phyloP scores from a whole-genome alignment of 2,797 vertebrate species.

The Mionectes olivaceus region DNA sequence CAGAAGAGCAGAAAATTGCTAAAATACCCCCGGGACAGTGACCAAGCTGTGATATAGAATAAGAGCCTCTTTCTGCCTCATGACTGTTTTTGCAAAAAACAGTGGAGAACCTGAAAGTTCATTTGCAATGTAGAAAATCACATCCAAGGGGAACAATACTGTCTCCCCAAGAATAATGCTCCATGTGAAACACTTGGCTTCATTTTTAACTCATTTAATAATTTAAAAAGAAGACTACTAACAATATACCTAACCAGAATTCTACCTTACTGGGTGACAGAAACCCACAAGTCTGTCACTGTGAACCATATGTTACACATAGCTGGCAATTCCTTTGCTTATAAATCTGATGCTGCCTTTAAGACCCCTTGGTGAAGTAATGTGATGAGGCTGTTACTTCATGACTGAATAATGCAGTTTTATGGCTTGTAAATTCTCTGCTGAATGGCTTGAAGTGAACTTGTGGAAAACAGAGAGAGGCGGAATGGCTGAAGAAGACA shows the following conservation, averaged over 20 bases:
- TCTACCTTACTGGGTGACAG: neutral
- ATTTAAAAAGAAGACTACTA: neutral
- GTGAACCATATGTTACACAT: neutral
- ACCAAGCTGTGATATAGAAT: neutral
- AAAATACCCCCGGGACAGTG: neutral
- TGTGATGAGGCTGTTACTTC: conserved; percentile 52
- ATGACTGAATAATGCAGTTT: conserved; percentile 49
- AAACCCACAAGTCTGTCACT: neutral
- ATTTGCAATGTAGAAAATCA: neutral
- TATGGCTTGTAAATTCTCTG: conserved; percentile 35
- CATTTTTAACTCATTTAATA: neutral
- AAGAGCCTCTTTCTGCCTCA: neutral
- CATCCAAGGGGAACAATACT: neutral
- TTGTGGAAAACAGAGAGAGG: neutral
- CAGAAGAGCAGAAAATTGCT: neutral
- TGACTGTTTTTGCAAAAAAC: neutral
- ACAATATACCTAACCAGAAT: neutral
- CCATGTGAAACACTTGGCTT: neutral
- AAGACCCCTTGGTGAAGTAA: conserved; percentile 39
- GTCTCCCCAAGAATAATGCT: neutral
- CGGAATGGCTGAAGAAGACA: neutral
- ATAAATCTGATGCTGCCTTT: conserved; percentile 28
- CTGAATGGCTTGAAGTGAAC: neutral
- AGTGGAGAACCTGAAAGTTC: neutral
- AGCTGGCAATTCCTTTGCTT: neutral